A percentile compares a stretch with the other conserved stretches of the same genome.
Evolutionary conservation across 2,888 invertebrate species (phyloP).

Genomic region (Copidosoma aretas): DNA sequence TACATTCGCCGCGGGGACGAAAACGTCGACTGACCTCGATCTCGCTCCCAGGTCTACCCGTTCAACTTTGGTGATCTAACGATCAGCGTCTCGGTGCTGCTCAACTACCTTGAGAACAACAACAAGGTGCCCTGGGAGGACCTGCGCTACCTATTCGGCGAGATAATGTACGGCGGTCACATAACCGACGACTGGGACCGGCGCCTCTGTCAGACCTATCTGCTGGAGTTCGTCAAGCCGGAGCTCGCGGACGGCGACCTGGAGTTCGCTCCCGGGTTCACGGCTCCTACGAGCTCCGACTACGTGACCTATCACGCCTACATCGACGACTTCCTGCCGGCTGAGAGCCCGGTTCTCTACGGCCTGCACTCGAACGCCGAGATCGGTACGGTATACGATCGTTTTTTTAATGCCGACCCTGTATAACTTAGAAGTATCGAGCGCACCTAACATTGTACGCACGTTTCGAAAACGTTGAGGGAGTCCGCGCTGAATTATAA

Average conservation of each 20-base stretch:
- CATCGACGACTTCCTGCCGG: slow-evolving; percentile 84
- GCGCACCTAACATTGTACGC: too few relatives aligned
- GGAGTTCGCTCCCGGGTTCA: slow-evolving; percentile 81
- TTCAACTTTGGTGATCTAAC: slow-evolving; percentile 87
- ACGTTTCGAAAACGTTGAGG: too few relatives aligned
- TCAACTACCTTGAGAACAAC: slow-evolving; percentile 89
- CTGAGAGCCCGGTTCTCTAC: slow-evolving; percentile 88
- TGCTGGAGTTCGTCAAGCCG: slow-evolving; percentile 86
- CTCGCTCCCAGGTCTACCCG: slow-evolving; percentile 68
- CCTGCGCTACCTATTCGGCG: slow-evolving; percentile 90
- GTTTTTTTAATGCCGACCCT: neutral
- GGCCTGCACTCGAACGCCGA: slow-evolving; percentile 95
- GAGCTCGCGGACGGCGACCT: slow-evolving; percentile 89
- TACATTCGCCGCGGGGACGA: too few relatives aligned
- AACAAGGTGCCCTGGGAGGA: slow-evolving; percentile 93
- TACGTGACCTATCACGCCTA: slow-evolving; percentile 86
- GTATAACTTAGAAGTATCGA: too few relatives aligned
- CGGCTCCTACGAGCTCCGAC: slow-evolving; percentile 87
- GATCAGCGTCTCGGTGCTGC: slow-evolving; percentile 89
- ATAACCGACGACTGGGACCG: slow-evolving; percentile 97
- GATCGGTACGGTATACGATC: slow-evolving; percentile 73
- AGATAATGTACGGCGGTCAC: slow-evolving; percentile 98
- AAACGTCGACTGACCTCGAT: neutral
- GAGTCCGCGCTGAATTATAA: too few relatives aligned
- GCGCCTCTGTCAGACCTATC: slow-evolving; percentile 82